These are phyloP conservation scores for Nannoperca australis DNA, from an alignment of 2,797 vertebrate genomes.

Conservation along the genomic window DNA sequence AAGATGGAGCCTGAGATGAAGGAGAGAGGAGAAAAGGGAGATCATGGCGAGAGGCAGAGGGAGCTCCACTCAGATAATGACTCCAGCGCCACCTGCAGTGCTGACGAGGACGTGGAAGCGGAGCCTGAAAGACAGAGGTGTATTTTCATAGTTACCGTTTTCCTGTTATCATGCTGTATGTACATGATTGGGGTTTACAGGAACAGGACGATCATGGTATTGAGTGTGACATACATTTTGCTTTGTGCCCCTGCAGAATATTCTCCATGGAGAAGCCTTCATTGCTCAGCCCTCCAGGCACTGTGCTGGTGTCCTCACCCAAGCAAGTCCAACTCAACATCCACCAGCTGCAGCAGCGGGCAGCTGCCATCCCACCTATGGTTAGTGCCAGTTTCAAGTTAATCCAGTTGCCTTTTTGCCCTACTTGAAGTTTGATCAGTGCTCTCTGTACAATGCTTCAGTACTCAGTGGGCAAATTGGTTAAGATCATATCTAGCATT, in stretches of 20 bases:
- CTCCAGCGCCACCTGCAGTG: conserved; percentile 99
- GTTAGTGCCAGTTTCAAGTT: conserved; percentile 81
- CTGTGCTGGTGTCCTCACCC: conserved; percentile 91
- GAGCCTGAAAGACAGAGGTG: conserved; percentile 94
- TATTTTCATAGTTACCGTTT: conserved; percentile 5
- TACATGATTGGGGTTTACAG: not conserved
- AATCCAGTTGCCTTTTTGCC: too few species aligned
- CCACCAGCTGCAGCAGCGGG: conserved; percentile 95
- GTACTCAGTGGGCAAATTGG: not conserved
- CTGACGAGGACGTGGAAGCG: conserved; percentile 96
- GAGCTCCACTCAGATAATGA: conserved; percentile 95
- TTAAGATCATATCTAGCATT: conserved; percentile 4
- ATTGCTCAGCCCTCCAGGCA: conserved; percentile 87
- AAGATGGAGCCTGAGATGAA: conserved; percentile 92
- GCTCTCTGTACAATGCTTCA: not conserved
- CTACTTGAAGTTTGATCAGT: not conserved
- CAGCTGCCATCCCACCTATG: conserved; percentile 96
- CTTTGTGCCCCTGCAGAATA: conserved; percentile 80
- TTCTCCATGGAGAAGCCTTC: conserved; percentile 94
- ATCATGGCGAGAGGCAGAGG: conserved; percentile 82
- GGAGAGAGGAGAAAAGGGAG: conserved; percentile 90
- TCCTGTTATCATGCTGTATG: not conserved
- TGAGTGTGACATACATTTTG: conserved; percentile 21
- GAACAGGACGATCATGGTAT: not conserved
- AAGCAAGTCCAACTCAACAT: conserved; percentile 92